Evolutionary conservation across 1,140 invertebrate species (phyloP).

Genomic region (Panagrolaimus sp.): DNA sequence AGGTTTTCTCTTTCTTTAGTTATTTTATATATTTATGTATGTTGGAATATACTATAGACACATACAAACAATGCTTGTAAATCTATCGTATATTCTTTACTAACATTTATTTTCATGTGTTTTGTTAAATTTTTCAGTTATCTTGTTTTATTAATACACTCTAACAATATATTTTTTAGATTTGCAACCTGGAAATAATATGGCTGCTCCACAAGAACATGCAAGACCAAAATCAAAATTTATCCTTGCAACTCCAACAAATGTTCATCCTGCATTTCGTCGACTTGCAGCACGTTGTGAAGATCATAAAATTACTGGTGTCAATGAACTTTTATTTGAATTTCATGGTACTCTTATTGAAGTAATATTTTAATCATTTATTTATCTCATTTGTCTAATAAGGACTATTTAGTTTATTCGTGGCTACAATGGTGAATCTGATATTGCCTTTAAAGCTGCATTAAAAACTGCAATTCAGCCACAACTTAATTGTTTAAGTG

Average conservation of each 20-base stretch:
- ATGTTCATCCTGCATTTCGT: conserved; percentile 14
- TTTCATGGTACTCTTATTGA: conserved; percentile 15
- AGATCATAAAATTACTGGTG: conserved; percentile 7
- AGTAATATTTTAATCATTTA: background rate
- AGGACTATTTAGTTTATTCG: background rate
- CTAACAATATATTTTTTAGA: background rate
- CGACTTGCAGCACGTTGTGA: conserved; percentile 16
- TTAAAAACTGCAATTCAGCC: conserved; percentile 5
- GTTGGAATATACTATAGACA: no score
- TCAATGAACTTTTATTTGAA: conserved; percentile 15
- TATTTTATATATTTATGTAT: background rate
- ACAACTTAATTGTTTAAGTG: conserved; percentile 14
- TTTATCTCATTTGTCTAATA: background rate
- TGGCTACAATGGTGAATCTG: background rate
- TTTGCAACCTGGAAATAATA: background rate
- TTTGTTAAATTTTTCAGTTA: background rate
- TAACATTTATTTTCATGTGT: background rate
- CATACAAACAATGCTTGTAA: no score
- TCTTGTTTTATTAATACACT: background rate
- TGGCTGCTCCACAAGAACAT: background rate
- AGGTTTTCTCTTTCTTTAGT: background rate
- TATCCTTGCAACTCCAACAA: conserved; percentile 11
- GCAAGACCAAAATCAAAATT: background rate
- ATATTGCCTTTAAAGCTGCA: background rate
- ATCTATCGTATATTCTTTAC: background rate